These are phyloP conservation scores for Dryomyza anilis DNA, from an alignment of 2,888 invertebrate genomes.

Conservation along the genomic window DNA sequence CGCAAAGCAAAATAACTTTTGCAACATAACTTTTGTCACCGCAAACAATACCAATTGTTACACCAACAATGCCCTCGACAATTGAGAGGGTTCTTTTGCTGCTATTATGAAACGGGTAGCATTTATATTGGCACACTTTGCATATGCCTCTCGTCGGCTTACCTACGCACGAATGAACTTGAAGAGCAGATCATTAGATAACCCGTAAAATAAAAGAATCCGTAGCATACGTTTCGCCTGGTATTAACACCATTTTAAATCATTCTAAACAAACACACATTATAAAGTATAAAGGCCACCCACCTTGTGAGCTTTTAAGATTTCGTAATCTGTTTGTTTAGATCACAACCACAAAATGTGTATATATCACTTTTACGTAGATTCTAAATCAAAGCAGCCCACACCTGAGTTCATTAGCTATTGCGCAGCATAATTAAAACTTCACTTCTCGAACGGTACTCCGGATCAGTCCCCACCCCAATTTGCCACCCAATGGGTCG, in stretches of 20 bases:
- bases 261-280: too few species aligned
- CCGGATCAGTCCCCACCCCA: background rate
- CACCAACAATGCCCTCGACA: background rate
- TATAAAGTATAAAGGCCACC: too few species aligned
- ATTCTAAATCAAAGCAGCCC: too few species aligned
- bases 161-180: constrained; percentile 47
- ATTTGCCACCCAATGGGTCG: background rate
- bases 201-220: too few species aligned
- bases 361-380: too few species aligned
- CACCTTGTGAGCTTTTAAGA: too few species aligned
- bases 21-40: background rate
- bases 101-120: background rate
- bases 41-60: background rate
- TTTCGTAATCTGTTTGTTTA: too few species aligned
- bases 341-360: too few species aligned
- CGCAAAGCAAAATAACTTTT: background rate
- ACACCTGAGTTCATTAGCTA: too few species aligned
- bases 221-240: too few species aligned
- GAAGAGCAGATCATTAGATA: constrained; percentile 57
- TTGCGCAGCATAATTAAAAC: background rate
- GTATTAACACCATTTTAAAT: too few species aligned
- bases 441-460: background rate
- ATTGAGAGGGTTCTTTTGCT: background rate
- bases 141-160: background rate
- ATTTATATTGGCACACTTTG: background rate